Base-by-base conservation (phyloP, 2,888 invertebrate species). In the Leucophenga montana region DNA sequence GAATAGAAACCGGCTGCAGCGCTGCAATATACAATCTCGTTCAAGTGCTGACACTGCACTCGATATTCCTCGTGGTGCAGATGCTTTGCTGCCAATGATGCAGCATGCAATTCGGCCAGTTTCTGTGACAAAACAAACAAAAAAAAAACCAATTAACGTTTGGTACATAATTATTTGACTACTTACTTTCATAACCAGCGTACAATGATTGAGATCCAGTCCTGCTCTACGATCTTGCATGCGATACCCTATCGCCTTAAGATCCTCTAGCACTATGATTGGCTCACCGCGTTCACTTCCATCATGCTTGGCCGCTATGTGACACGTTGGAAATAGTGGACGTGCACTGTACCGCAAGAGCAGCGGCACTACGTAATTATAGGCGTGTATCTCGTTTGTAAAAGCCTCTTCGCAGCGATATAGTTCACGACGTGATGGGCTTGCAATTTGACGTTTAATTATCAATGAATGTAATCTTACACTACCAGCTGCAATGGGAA, bases 381-480 rank as follows among this genome's bases (percentile, higher is more conserved):
- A 88, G 3, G 86, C 87, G 33, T 79, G 80, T 33, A 88, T 88
- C 76, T 88, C 88, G 75, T 88, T 88, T n/a, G 72, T 71, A 67
- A 88, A 88, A 0, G 88, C 88, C 71, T 86, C 86, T 53, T 85
- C 84, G 69, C 88, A 88, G 33, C 88, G 85, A 70, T 85, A 88
- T 0, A 88, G 80, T 71, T 85, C 80, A 0, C 88, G 85, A 0
- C 88, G 84, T 0, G 86, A 85, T 65, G 78, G 76, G 67, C 85
- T 87, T 16, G 85, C 73, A 65, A 88, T 88, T 77, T 87, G 88
- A 14, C 88, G 79, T 71, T 88, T 88, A 14, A 88, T 78, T 48
- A 88, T 88, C n/a, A 88, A 73, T 1, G 86, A 78, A 54, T 76
- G 22, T 48, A 64, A 16, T 20, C 16, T 14, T n/a, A 22, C 31